Percentiles rank a stretch among this genome's conserved stretches.
Evolutionary conservation across 1,140 invertebrate species (phyloP).

Genomic region (Pomacea maculata): DNA sequence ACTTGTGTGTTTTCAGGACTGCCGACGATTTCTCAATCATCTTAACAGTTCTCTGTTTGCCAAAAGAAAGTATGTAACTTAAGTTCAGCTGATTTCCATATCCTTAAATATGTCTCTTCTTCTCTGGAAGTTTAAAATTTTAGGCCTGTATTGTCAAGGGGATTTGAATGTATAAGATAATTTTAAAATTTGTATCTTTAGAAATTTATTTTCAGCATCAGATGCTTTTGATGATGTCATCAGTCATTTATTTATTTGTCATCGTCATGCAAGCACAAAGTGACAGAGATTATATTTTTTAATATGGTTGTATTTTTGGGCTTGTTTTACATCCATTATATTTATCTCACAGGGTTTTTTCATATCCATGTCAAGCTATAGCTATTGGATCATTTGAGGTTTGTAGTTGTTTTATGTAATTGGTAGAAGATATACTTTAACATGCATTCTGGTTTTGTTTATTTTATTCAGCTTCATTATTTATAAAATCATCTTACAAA

Average conservation of each 20-base stretch:
- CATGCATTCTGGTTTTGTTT: too few species aligned
- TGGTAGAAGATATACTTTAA: too few species aligned
- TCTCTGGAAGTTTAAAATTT: neutral
- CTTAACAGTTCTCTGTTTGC: constrained; percentile 19
- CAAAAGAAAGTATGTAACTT: constrained; percentile 7
- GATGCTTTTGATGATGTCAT: neutral
- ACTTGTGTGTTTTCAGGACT: constrained; percentile 29
- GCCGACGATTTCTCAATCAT: constrained; percentile 44
- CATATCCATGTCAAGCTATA: constrained; percentile 38
- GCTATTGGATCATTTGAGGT: constrained; percentile 9
- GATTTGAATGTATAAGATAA: too few species aligned
- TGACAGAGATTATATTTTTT: neutral
- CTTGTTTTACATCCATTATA: neutral
- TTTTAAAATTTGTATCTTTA: neutral
- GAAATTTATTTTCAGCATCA: neutral
- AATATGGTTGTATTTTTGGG: neutral
- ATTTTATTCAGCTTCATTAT: too few species aligned
- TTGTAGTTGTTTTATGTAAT: neutral
- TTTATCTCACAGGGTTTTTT: constrained; percentile 41
- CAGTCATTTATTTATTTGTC: neutral
- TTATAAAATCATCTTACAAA: too few species aligned
- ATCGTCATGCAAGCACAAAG: neutral
- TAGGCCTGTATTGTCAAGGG: too few species aligned
- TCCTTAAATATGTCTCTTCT: too few species aligned
- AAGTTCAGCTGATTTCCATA: neutral